Evolutionary conservation across 2,888 invertebrate species (phyloP), one percentile per base, ranked within the genome.

Genomic region (Odontomyia ornata): DNA sequence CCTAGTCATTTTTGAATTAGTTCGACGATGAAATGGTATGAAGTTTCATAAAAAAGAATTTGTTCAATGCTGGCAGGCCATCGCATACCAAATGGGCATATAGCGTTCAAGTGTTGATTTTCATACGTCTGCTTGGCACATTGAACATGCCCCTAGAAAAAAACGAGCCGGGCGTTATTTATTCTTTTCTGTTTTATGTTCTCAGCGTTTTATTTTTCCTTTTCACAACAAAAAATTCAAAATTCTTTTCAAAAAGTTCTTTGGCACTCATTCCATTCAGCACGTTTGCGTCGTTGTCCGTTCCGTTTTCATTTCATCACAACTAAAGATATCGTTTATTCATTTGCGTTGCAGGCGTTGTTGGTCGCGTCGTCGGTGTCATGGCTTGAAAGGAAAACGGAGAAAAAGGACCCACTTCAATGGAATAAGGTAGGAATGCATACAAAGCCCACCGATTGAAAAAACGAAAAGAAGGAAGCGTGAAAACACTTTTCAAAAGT

Each of bases 101-200:
- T 46, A 67, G 25, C 46, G 11, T 25, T 47, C 71, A 71, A 71
- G 71, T 71, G 71, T 71, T 71, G 71, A 71, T 71, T 71, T 71
- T 71, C 71, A 71, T 71, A 71, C 71, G 71, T 71, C 71, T 36
- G 36, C 52, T 71, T 71, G 71, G 71, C 71, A 71, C 71, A 71
- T 47, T 71, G 25, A 47, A 47, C 46, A n/a, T 47, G 52, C 47
- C 64, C 28, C 30, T 30, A 28, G 30, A 27, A 64, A 64, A 64
- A 64, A 36, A 9, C 9, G 64, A 52, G 7, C 46, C 71, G 23
- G 67, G 21, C 7, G n/a, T 27, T 46, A n/a, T 67, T 36, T 43
- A n/a, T 36, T 43, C 4, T 18, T 1, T 64, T 30, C 7, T 27
- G 25, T n/a, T 1, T 23, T 30, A 5, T 23, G 7, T 18, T 11